Percentiles rank a stretch among this genome's conserved stretches.
Evolutionary conservation across 1,140 invertebrate species (phyloP).

Genomic region (Drosophila teissieri): DNA sequence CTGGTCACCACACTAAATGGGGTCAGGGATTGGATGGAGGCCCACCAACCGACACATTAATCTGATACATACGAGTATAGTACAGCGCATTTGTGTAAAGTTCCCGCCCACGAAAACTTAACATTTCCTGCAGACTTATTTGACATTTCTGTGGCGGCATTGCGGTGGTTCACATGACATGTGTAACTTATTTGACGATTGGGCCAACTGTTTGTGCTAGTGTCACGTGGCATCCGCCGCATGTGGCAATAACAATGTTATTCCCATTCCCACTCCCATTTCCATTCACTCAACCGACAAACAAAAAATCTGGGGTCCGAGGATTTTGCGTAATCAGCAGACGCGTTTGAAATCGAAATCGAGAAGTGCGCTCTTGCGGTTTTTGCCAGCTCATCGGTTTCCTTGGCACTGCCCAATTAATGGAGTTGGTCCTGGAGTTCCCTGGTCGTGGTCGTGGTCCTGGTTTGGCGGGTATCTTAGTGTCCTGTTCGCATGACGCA

Average conservation of each 20-base stretch:
- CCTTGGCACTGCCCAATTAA: conserved; percentile 63
- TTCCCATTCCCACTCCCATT: neutral
- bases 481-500: conserved; percentile 72
- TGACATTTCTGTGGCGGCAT: conserved; percentile 60
- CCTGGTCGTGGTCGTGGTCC: conserved; percentile 23
- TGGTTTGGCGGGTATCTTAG: conserved; percentile 40
- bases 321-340: conserved; percentile 74
- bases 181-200: conserved; percentile 55
- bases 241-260: conserved; percentile 62
- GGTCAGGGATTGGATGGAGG: conserved; percentile 29
- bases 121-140: conserved; percentile 61
- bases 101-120: conserved; percentile 53
- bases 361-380: conserved; percentile 39
- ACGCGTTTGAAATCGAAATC: conserved; percentile 57
- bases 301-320: neutral
- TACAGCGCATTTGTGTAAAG: conserved; percentile 34
- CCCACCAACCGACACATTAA: neutral
- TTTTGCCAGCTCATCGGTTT: conserved; percentile 66
- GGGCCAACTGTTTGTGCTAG: conserved; percentile 64
- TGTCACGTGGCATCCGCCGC: conserved; percentile 78
- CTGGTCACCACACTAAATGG: conserved; percentile 18
- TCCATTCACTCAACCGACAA: neutral
- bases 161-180: conserved; percentile 46
- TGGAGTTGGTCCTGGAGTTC: conserved; percentile 23
- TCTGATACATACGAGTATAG: neutral